A percentile compares a stretch with the other conserved stretches of the same genome.
phyloP scores from a whole-genome alignment of 2,113 vertebrate species.

The Nerophis ophidion region DNA sequence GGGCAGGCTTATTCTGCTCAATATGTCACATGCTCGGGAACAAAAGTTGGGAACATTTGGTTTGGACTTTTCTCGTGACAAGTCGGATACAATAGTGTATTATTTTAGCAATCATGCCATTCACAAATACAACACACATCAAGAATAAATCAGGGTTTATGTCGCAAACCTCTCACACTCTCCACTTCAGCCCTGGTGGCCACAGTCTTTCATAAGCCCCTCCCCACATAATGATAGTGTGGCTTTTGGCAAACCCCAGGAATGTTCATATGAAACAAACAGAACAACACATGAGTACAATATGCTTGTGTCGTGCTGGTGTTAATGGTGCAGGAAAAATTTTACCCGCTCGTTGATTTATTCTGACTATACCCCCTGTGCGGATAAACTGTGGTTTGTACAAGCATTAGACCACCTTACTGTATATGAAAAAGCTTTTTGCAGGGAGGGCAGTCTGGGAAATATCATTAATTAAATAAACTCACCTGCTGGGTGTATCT shows the following conservation, averaged over 20 bases:
- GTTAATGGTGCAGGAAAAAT: not conserved
- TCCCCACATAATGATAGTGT: slow-evolving; percentile 60
- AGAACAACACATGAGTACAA: slow-evolving; percentile 39
- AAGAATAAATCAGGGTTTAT: slow-evolving; percentile 34
- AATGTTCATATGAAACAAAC: slow-evolving; percentile 61
- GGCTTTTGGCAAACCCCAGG: slow-evolving; percentile 55
- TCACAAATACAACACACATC: slow-evolving; percentile 22
- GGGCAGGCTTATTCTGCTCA: no score
- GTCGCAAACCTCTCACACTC: slow-evolving; percentile 60
- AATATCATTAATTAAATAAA: no score
- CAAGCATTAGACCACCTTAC: slow-evolving; percentile 6
- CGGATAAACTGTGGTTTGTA: slow-evolving; percentile 12
- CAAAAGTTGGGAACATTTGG: no score
- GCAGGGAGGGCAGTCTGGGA: no score
- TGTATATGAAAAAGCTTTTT: not conserved
- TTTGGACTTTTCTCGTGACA: no score
- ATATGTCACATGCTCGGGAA: no score
- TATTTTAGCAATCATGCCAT: not conserved
- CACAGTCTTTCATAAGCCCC: slow-evolving; percentile 57
- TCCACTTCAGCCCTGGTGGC: slow-evolving; percentile 49
- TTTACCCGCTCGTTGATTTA: slow-evolving; percentile 26
- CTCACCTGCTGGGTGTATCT: no score
- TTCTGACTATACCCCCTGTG: slow-evolving; percentile 29
- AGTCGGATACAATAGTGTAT: no score
- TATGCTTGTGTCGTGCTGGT: slow-evolving; percentile 23